These are phyloP conservation scores for Poecilia picta DNA, from an alignment of 2,797 vertebrate species.

Conservation along the genomic window DNA sequence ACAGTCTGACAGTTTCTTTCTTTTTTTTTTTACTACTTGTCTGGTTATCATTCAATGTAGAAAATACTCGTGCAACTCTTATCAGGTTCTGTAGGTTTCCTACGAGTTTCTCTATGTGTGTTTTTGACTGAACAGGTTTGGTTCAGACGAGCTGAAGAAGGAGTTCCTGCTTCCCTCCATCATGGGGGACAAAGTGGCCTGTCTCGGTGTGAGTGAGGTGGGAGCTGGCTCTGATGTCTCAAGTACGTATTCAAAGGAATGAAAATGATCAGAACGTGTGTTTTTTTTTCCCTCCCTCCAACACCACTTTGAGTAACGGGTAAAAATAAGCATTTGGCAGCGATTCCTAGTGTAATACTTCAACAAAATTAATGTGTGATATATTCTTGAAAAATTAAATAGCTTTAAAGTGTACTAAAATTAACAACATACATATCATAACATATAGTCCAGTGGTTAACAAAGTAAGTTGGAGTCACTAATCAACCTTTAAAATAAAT, in stretches of 20 bases:
- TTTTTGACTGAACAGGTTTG: conserved; percentile 77
- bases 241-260: conserved; percentile 74
- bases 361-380: background rate
- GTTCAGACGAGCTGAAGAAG: conserved; percentile 83
- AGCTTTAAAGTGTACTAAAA: background rate
- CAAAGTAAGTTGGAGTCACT: background rate
- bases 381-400: background rate
- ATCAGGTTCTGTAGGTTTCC: background rate
- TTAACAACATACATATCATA: background rate
- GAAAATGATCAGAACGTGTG: background rate
- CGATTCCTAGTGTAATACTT: background rate
- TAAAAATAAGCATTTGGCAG: background rate
- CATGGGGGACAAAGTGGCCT: conserved; percentile 86
- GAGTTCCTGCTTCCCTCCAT: conserved; percentile 85
- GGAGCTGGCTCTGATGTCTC: conserved; percentile 88
- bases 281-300: background rate
- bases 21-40: background rate
- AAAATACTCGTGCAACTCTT: too few relatives aligned
- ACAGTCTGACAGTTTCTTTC: background rate
- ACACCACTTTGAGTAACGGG: background rate
- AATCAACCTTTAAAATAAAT: background rate
- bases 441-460: background rate
- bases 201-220: conserved; percentile 87
- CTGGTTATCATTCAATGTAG: background rate
- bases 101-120: background rate